These are phyloP conservation scores for Tragulus kanchil DNA, from an alignment of 2,113 vertebrate species.

Conservation along the genomic window DNA sequence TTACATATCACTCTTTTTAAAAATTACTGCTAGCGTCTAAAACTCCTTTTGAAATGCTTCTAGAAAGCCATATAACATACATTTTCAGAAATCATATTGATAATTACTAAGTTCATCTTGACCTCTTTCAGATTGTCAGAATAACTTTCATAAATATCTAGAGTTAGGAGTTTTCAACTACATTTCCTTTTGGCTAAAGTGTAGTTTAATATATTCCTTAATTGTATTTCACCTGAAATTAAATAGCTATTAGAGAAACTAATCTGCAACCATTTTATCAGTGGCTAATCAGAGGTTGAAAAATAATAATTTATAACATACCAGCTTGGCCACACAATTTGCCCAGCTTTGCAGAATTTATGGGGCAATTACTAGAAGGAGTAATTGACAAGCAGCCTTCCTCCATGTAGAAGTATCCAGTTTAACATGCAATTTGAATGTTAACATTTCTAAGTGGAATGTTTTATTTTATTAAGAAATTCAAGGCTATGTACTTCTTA, in stretches of 20 bases:
- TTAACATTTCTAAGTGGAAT: constrained; percentile 45
- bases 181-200: constrained; percentile 28
- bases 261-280: neutral
- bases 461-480: constrained; percentile 53
- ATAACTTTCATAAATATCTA: constrained; percentile 43
- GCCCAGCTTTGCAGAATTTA: constrained; percentile 19
- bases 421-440: too few relatives aligned
- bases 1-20: neutral
- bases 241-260: constrained; percentile 25
- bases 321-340: neutral
- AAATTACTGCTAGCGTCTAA: neutral
- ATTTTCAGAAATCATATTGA: neutral
- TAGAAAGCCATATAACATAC: neutral
- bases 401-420: neutral
- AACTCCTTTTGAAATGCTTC: neutral
- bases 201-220: constrained; percentile 21
- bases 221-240: constrained; percentile 29
- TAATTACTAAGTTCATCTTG: neutral
- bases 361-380: neutral
- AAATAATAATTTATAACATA: constrained; percentile 30
- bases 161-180: neutral
- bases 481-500: neutral
- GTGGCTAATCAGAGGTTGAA: neutral
- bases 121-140: neutral
- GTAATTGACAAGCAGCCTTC: neutral